phyloP scores from a whole-genome alignment of 2,888 invertebrate genomes.

The Operophtera brumata region DNA sequence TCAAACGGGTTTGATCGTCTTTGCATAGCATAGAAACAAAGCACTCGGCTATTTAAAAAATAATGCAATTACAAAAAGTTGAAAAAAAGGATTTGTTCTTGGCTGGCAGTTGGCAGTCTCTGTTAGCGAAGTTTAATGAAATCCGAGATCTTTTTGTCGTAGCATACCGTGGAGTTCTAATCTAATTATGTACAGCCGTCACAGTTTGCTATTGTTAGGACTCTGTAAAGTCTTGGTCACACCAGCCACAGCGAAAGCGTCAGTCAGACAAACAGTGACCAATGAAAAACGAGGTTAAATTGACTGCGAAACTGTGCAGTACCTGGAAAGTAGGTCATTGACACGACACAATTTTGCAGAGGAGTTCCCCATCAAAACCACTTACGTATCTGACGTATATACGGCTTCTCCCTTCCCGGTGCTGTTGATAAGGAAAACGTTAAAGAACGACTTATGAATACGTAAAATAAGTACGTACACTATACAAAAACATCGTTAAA shows the following conservation, averaged over 20 bases:
- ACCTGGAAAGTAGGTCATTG: background rate
- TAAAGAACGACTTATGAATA: background rate
- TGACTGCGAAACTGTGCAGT: background rate
- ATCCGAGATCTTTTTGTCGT: constrained; percentile 49
- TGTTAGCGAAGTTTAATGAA: constrained; percentile 59
- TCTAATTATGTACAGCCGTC: constrained; percentile 55
- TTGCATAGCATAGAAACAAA: background rate
- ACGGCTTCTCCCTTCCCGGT: background rate
- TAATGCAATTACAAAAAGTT: constrained; percentile 33
- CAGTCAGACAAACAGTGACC: background rate
- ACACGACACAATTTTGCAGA: background rate
- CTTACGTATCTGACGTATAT: background rate
- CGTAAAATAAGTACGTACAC: background rate
- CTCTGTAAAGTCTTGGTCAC: constrained; percentile 31
- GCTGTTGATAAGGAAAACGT: background rate
- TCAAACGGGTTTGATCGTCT: too few relatives aligned
- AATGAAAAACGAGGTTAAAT: background rate
- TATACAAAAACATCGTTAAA: too few relatives aligned
- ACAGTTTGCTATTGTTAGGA: constrained; percentile 40
- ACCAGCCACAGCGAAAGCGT: constrained; percentile 8
- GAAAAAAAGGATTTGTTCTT: constrained; percentile 43
- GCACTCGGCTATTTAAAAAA: background rate
- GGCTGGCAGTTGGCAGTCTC: constrained; percentile 46
- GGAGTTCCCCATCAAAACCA: constrained; percentile 1
- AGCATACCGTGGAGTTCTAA: constrained; percentile 53